These are phyloP conservation scores for Caloenas nicobarica DNA, from an alignment of 2,113 vertebrate genomes.

Conservation along the genomic window DNA sequence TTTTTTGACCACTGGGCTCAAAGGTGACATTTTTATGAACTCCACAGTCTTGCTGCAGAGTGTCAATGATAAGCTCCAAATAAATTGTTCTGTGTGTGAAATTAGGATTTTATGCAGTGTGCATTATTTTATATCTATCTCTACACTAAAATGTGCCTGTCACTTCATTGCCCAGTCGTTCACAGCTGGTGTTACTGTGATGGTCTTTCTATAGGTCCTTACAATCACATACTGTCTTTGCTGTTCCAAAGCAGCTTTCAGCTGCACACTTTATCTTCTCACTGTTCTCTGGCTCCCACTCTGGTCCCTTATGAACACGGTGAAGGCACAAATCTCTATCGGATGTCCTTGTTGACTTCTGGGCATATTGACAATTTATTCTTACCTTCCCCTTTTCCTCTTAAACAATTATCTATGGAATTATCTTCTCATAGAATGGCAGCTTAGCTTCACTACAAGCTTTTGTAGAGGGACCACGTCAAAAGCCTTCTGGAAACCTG, in stretches of 20 bases:
- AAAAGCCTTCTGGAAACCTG: background rate
- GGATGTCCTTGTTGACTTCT: background rate
- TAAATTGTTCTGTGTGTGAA: background rate
- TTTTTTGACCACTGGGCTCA: background rate
- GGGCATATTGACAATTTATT: background rate
- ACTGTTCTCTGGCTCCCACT: background rate
- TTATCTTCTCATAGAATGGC: background rate
- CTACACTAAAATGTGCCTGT: background rate
- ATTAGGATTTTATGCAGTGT: background rate
- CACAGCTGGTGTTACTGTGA: background rate
- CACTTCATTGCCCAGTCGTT: background rate
- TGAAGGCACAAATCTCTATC: background rate
- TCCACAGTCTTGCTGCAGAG: rapidly evolving
- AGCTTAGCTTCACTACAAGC: background rate
- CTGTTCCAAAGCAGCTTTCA: background rate
- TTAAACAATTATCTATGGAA: background rate
- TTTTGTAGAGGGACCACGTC: background rate
- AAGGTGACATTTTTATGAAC: background rate
- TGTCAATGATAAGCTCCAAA: background rate
- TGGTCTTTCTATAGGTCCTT: background rate
- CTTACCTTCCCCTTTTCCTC: background rate
- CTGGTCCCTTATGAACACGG: background rate
- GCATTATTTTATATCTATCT: background rate
- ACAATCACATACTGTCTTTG: background rate
- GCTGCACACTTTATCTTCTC: background rate